Conservation (phyloP, 1,140 invertebrate genomes). For the Sycophaga agraensis region DNA sequence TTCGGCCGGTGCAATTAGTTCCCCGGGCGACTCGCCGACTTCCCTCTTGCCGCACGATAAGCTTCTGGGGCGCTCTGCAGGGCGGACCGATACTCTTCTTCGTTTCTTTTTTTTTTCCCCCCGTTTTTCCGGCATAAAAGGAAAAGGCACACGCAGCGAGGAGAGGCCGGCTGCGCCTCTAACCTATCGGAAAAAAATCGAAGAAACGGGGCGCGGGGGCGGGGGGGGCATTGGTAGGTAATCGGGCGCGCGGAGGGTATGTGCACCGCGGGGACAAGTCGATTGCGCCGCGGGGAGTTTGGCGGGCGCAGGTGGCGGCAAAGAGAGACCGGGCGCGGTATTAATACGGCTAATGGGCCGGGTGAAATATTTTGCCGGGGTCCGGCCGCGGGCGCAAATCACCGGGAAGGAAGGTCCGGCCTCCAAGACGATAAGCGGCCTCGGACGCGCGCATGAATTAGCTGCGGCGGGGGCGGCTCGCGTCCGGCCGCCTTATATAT, state of each 20-base stretch:
- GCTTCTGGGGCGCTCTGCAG: no score
- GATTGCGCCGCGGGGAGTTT: not conserved
- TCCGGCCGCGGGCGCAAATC: not conserved
- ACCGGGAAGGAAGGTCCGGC: no score
- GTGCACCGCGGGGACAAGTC: not conserved
- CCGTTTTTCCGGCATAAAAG: no score
- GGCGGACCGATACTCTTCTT: no score
- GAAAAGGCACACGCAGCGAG: no score
- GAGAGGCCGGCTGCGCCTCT: constrained; percentile 4
- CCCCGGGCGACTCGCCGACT: no score
- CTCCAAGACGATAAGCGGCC: constrained; percentile 28
- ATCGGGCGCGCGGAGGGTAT: not conserved
- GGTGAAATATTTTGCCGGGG: not conserved
- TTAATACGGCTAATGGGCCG: not conserved
- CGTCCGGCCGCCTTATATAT: constrained; percentile 45
- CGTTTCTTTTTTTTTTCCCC: no score
- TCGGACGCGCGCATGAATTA: constrained; percentile 5
- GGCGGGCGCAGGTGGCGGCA: not conserved
- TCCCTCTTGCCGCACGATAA: no score
- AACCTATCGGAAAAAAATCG: constrained; percentile 33
- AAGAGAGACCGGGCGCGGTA: not conserved
- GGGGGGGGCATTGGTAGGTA: not conserved
- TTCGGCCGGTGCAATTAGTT: no score
- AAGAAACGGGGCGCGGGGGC: constrained; percentile 14
- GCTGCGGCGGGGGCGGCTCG: not conserved